Evolutionary conservation across 2,888 invertebrate species (phyloP).

Genomic region (Xanthorhoe designata): DNA sequence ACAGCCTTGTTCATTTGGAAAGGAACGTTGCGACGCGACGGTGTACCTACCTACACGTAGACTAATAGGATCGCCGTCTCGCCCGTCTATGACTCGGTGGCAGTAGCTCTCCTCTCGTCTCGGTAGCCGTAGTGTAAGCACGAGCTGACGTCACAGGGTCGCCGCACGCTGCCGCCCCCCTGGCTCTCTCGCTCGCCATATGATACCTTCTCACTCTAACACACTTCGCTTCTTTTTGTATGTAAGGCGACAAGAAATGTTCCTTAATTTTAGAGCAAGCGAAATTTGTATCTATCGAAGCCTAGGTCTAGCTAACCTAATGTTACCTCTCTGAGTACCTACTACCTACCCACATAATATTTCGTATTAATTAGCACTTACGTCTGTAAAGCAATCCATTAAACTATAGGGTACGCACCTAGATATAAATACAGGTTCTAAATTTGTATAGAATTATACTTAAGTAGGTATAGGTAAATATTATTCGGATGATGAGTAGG

Average conservation of each 20-base stretch:
- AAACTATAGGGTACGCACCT: slow-evolving; percentile 32
- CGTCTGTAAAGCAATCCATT: slow-evolving; percentile 40
- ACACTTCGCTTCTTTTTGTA: slow-evolving; percentile 32
- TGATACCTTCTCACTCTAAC: slow-evolving; percentile 30
- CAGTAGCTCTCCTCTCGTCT: neutral
- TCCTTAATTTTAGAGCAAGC: slow-evolving; percentile 43
- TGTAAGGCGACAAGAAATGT: slow-evolving; percentile 39
- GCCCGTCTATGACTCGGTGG: neutral
- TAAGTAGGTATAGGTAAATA: too few relatives aligned
- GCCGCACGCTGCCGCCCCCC: slow-evolving; percentile 8
- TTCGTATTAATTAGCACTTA: slow-evolving; percentile 36
- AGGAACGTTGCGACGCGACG: slow-evolving; percentile 7
- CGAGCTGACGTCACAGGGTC: neutral
- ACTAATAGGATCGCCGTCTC: neutral
- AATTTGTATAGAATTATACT: slow-evolving; percentile 32
- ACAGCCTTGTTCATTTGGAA: slow-evolving; percentile 9
- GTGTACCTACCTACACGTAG: neutral
- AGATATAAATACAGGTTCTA: slow-evolving; percentile 35
- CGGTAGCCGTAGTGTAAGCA: neutral
- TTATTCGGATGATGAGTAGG: slow-evolving; percentile 20
- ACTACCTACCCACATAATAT: slow-evolving; percentile 28
- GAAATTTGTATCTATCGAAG: slow-evolving; percentile 32
- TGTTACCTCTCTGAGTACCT: slow-evolving; percentile 32
- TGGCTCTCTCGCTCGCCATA: slow-evolving; percentile 33
- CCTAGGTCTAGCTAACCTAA: slow-evolving; percentile 20